Evolutionary conservation across 2,888 invertebrate species (phyloP), one percentile per base, ranked within the genome.

Genomic region (Anticlea derivata): DNA sequence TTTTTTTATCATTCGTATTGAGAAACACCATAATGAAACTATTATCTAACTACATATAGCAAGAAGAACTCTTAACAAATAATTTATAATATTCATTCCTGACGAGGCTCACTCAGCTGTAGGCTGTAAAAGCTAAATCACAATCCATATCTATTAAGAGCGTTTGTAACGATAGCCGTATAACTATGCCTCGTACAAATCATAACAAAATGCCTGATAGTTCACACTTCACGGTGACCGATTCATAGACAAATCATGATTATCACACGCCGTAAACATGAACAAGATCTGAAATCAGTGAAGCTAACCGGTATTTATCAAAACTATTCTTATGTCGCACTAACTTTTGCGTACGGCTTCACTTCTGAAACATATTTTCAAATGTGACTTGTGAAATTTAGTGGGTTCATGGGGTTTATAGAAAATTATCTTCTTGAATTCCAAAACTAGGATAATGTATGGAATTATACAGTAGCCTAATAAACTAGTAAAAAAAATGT

Each of bases 181-280:
- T 37, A 35, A 45, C 37, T 22, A 26, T 24, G 17, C 7, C 10
- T 22, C 7, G 29, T 31, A 55, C 34, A 62, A 61, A 59, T 65
- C 50, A 65, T 64, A 63, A 60, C 54, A 59, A 60, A 65, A 62
- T 60, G 56, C 43, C 49, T 63, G 66, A 72, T 63, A 67, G 62
- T 63, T 61, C 55, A 41, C 47, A 67, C 61, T 63, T 61, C 55
- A 41, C 49, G 44, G 58, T 58, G 60, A 70, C 70, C 68, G 49
- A 71, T 76, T 76, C 67, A 62, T 70, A 70, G 71, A 79, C 78
- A 78, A 78, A 79, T 80, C 78, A 78, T 65, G 66, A 74, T 75
- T 76, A 79, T 78, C 75, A 62, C 58, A 55, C 44, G 44, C 60
- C 57, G 69, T 78, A 75, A 77, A 80, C 66, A 74, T 63, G 65